phyloP scores from a whole-genome alignment of 2,888 invertebrate genomes.

The Acleris holmiana region DNA sequence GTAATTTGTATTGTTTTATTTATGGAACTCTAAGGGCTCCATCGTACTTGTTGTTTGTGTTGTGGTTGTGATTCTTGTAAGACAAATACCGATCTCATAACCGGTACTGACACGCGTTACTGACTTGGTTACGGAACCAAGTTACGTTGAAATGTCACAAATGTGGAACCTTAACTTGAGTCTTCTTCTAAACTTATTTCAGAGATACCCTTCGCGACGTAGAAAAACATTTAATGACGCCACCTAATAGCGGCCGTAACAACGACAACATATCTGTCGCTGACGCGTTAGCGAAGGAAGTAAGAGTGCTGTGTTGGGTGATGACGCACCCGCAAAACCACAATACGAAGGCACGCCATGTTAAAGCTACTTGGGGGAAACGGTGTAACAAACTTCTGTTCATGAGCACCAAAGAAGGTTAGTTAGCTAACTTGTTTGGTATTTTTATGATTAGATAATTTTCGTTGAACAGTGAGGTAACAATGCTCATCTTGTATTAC shows the following conservation, averaged over 20 bases:
- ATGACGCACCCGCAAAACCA: slow-evolving; percentile 98
- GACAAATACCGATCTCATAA: no score
- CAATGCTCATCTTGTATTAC: no score
- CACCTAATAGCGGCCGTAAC: slow-evolving; percentile 79
- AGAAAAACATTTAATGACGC: slow-evolving; percentile 62
- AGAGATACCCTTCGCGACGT: slow-evolving; percentile 66
- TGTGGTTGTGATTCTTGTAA: no score
- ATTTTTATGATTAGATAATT: no score
- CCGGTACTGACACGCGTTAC: no score
- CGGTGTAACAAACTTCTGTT: slow-evolving; percentile 94
- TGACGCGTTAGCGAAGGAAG: slow-evolving; percentile 88
- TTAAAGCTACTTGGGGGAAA: slow-evolving; percentile 98
- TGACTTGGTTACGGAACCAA: no score
- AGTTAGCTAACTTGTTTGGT: slow-evolving; percentile 17
- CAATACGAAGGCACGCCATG: slow-evolving; percentile 94
- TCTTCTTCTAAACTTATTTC: slow-evolving; percentile 42
- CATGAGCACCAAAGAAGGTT: slow-evolving; percentile 92
- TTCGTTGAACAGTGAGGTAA: no score
- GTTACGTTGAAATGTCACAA: no score
- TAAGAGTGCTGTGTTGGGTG: slow-evolving; percentile 97
- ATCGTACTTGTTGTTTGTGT: no score
- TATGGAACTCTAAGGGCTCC: no score
- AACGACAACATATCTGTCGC: slow-evolving; percentile 89
- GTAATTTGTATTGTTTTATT: no score
- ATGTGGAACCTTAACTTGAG: no score